phyloP scores from a whole-genome alignment of 2,113 vertebrate genomes.

The Sylvia atricapilla region DNA sequence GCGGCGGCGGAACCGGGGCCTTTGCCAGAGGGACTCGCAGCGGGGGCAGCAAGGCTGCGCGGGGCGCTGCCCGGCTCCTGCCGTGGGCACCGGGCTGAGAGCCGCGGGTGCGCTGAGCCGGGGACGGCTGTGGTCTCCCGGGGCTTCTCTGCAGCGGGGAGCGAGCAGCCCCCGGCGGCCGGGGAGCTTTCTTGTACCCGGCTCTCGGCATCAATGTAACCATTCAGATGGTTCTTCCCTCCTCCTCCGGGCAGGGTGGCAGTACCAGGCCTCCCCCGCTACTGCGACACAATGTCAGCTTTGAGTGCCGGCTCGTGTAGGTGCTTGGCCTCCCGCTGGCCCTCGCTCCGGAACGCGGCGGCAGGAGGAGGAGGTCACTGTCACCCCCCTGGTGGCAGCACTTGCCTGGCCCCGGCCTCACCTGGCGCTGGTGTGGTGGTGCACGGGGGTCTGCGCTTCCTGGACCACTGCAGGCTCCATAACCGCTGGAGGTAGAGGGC shows the following conservation, averaged over 20 bases:
- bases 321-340: conserved; percentile 33
- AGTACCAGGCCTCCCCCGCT: conserved; percentile 59
- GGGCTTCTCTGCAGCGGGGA: rapidly evolving
- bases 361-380: background rate
- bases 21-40: background rate
- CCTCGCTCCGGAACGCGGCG: background rate
- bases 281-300: conserved; percentile 56
- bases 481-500: background rate
- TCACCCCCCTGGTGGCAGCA: background rate
- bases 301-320: conserved; percentile 53
- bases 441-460: background rate
- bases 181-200: background rate
- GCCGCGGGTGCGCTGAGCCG: background rate
- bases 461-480: background rate
- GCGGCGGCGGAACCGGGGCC: background rate
- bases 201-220: conserved; percentile 56
- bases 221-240: conserved; percentile 51
- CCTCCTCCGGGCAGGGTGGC: conserved; percentile 59
- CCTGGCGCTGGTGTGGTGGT: rapidly evolving
- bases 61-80: background rate
- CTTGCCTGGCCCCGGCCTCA: background rate
- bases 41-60: background rate
- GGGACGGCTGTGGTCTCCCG: background rate
- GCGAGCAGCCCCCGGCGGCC: background rate
- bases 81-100: background rate